Percentiles rank a stretch among this genome's conserved stretches.
phyloP scores from a whole-genome alignment of 92 coral and sea anemone genomes.

The Chrysogorgia sp. region DNA sequence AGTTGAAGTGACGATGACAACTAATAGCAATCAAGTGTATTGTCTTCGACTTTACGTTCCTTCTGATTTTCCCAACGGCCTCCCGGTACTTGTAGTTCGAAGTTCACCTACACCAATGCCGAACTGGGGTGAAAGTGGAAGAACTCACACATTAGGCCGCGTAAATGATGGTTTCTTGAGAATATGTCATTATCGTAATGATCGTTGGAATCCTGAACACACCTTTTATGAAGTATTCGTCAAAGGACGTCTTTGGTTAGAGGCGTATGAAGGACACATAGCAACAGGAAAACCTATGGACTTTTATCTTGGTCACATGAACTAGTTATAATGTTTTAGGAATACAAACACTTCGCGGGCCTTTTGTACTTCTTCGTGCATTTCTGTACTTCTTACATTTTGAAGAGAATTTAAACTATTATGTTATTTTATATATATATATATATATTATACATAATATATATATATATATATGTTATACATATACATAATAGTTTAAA shows the following conservation, averaged over 20 bases:
- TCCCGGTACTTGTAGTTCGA: conserved; percentile 67
- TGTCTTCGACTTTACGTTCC: conserved; percentile 70
- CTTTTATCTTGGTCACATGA: conserved; percentile 43
- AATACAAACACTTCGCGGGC: not conserved
- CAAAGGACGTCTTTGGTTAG: conserved; percentile 58
- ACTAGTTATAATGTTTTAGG: not conserved
- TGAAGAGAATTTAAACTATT: no score
- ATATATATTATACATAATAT: no score
- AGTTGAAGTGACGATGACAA: conserved; percentile 71
- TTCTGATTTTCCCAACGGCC: conserved; percentile 74
- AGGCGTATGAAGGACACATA: conserved; percentile 61
- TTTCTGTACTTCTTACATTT: no score
- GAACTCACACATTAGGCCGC: conserved; percentile 48
- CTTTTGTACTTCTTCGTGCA: no score
- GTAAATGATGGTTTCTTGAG: conserved; percentile 36
- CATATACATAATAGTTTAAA: no score
- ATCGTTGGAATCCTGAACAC: conserved; percentile 38
- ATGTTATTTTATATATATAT: no score
- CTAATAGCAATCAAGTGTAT: conserved; percentile 66
- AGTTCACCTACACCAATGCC: conserved; percentile 59
- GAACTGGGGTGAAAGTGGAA: conserved; percentile 8
- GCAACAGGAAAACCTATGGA: conserved; percentile 42
- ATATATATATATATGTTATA: no score
- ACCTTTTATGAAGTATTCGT: conserved; percentile 50
- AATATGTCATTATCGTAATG: conserved; percentile 45